Evolutionary conservation across 2,797 vertebrate genomes (phyloP).

Genomic region (Epinephelus coioides): DNA sequence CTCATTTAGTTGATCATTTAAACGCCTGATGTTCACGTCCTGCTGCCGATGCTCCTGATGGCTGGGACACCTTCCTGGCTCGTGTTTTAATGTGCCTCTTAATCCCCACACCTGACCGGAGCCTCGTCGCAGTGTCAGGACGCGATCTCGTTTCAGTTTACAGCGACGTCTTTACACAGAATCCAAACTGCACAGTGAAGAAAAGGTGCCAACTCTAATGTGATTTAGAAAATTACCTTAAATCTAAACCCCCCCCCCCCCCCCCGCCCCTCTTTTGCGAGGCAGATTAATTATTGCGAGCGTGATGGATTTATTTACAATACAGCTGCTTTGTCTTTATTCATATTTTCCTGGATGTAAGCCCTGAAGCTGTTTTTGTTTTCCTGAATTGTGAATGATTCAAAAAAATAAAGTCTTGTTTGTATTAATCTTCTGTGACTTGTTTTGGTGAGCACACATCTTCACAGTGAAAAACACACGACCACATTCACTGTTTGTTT

Average conservation of each 20-base stretch:
- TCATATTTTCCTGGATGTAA: slow-evolving; percentile 76
- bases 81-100: slow-evolving; percentile 80
- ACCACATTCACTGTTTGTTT: slow-evolving; percentile 47
- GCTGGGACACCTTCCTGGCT: slow-evolving; percentile 65
- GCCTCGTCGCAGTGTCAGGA: neutral
- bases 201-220: slow-evolving; percentile 53
- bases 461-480: neutral
- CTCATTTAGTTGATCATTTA: slow-evolving; percentile 8
- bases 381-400: slow-evolving; percentile 72
- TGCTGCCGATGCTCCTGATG: slow-evolving; percentile 25
- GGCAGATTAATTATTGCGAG: slow-evolving; percentile 47
- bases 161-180: slow-evolving; percentile 53
- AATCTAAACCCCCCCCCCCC: slow-evolving; percentile 2
- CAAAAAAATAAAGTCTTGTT: slow-evolving; percentile 77
- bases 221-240: slow-evolving; percentile 24
- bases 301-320: slow-evolving; percentile 35
- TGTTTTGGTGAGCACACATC: neutral
- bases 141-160: slow-evolving; percentile 2
- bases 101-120: slow-evolving; percentile 54
- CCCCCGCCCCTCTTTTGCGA: slow-evolving; percentile 25
- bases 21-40: neutral
- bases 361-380: slow-evolving; percentile 66
- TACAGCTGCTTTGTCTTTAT: slow-evolving; percentile 68
- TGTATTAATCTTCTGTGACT: slow-evolving; percentile 57
- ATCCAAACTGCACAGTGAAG: slow-evolving; percentile 32